Evolutionary conservation across 2,113 vertebrate genomes (phyloP).

Genomic region (Neodontobutis hainanensis): DNA sequence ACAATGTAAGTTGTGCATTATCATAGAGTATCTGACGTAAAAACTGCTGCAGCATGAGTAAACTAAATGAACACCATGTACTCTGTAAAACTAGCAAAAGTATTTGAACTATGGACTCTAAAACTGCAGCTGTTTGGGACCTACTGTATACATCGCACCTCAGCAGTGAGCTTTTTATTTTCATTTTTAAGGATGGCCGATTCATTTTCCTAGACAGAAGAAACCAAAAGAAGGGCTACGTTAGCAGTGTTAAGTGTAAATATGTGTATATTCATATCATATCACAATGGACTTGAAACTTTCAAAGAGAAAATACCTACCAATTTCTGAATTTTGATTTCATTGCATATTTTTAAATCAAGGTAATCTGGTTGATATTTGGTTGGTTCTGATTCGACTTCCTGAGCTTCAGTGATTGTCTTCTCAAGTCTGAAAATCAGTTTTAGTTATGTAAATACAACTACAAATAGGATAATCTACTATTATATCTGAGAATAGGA

Average conservation of each 20-base stretch:
- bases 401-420: slow-evolving; percentile 16
- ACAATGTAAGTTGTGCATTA: no score
- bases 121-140: not conserved
- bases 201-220: slow-evolving; percentile 54
- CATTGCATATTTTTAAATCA: not conserved
- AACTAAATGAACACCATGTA: no score
- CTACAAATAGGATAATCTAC: no score
- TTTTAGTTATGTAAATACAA: no score
- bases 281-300: no score
- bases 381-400: slow-evolving; percentile 39
- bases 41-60: no score
- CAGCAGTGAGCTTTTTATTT: slow-evolving; percentile 42
- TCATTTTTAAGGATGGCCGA: slow-evolving; percentile 18
- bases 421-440: slow-evolving; percentile 49
- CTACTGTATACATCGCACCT: slow-evolving; percentile 34
- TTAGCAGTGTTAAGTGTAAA: not conserved
- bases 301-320: slow-evolving; percentile 19
- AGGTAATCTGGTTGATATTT: slow-evolving; percentile 3
- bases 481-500: not conserved
- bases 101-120: no score
- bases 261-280: no score
- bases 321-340: slow-evolving; percentile 31
- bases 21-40: no score
- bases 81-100: not conserved
- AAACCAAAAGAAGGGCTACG: slow-evolving; percentile 2